Evolutionary conservation across 2,797 vertebrate genomes (phyloP), one percentile per base, ranked within the genome.

Genomic region (Melanotaenia pygmaea): DNA sequence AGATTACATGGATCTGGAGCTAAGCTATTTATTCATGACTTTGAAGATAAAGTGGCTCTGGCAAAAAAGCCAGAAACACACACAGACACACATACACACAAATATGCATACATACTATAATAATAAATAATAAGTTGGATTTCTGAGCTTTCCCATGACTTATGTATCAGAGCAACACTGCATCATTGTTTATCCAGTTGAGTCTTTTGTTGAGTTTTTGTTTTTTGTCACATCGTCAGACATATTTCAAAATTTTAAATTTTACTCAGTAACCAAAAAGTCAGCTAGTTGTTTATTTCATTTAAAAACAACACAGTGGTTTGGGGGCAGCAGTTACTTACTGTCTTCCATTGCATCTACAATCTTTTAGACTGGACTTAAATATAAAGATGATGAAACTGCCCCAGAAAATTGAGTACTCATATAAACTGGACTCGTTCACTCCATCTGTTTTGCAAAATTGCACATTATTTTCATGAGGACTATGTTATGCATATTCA

Each of bases 11-110:
- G 43, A 84, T 81, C 76, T 84, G 79, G 89, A 91, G 84, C 72
- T 68, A 50, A 81, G 79, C 83, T 76, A 87, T 93, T 92, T 89
- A 91, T 91, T 90, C 70, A 82, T 76, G 69, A 70, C 83, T 91
- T 91, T 93, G 91, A 93, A 91, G 89, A 86, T 84, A 82, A 81
- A 89, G 76, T 79, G 71, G 67, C 78, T 83, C 50, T 53, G 35
- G 71, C 76, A 85, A 85, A 79, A 84, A 85, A 86, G 71, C 62
- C 34, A 59, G 51, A 64, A 64, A 68, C 32, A 16, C 24, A 3
- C 67, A 26, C n/a, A 38, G n/a, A 24, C 35, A 54, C 35, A 14
- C 12, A 67, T 1, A 3, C 16, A 26, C 13, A 0, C 35, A 26
- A n/a, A 14, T 34, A 50, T 58, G 50, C 72, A 58, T 11, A 60